Percentiles rank a stretch among this genome's conserved stretches.
These are phyloP conservation scores for Drosophila ercepeae DNA, from an alignment of 1,140 invertebrate species.

Conservation along the genomic window DNA sequence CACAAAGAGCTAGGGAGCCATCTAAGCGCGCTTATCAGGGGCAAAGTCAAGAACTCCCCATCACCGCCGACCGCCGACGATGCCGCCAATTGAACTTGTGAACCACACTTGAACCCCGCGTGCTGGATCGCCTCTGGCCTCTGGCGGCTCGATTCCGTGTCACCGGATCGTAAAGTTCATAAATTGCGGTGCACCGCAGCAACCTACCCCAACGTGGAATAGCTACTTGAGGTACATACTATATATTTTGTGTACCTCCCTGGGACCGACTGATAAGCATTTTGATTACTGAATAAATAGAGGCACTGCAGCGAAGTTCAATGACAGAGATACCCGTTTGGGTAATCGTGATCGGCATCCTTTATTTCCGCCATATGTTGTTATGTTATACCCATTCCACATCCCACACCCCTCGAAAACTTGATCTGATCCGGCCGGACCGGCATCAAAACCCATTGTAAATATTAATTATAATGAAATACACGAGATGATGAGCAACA, in stretches of 20 bases:
- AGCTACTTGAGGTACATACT: background rate
- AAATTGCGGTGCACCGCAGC: constrained; percentile 17
- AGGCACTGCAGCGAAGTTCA: constrained; percentile 49
- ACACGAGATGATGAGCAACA: constrained; percentile 34
- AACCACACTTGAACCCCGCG: constrained; percentile 27
- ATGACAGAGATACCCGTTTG: constrained; percentile 36
- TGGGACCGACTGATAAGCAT: constrained; percentile 56
- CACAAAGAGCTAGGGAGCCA: constrained; percentile 3
- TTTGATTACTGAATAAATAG: constrained; percentile 33
- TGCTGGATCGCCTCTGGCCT: constrained; percentile 9
- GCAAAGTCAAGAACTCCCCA: constrained; percentile 13
- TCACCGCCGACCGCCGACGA: constrained; percentile 38
- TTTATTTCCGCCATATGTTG: constrained; percentile 40
- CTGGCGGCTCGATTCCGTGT: constrained; percentile 44
- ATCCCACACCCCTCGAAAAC: background rate
- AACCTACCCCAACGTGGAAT: constrained; percentile 65
- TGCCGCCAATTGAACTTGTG: constrained; percentile 65
- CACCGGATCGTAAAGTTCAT: constrained; percentile 42
- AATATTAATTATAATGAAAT: constrained; percentile 48
- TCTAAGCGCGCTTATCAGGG: constrained; percentile 61
- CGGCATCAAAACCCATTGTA: constrained; percentile 10
- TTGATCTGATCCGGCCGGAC: constrained; percentile 6
- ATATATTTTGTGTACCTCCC: constrained; percentile 5
- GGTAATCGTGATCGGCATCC: constrained; percentile 44
- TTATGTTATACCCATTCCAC: constrained; percentile 11